Evolutionary conservation across 1,140 invertebrate genomes (phyloP).

Genomic region (Micrasema longulum): DNA sequence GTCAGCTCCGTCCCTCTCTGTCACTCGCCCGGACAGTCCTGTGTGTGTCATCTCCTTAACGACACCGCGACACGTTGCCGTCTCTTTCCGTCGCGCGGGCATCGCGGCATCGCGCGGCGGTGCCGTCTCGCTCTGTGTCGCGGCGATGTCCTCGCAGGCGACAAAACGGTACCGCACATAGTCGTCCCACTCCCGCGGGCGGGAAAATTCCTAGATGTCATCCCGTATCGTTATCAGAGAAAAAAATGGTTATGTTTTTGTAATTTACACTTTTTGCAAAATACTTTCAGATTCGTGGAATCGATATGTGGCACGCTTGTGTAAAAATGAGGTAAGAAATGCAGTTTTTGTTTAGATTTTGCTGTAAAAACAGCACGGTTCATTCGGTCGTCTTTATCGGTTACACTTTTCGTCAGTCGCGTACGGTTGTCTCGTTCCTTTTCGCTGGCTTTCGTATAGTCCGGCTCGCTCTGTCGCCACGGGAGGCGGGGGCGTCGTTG

Average conservation of each 20-base stretch:
- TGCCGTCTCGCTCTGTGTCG: slow-evolving; percentile 26
- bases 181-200: slow-evolving; percentile 35
- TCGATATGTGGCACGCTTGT: neutral
- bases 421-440: slow-evolving; percentile 21
- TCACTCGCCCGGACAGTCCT: slow-evolving; percentile 38
- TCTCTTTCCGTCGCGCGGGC: neutral
- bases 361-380: slow-evolving; percentile 32
- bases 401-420: slow-evolving; percentile 28
- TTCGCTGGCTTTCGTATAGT: neutral
- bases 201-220: slow-evolving; percentile 38
- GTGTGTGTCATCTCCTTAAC: slow-evolving; percentile 39
- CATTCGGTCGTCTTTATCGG: slow-evolving; percentile 32
- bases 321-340: slow-evolving; percentile 1
- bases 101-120: neutral
- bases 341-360: slow-evolving; percentile 25
- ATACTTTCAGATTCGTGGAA: neutral
- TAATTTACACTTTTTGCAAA: neutral
- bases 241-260: neutral
- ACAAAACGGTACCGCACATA: slow-evolving; percentile 33
- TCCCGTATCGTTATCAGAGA: slow-evolving; percentile 11
- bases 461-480: slow-evolving; percentile 30
- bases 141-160: slow-evolving; percentile 25
- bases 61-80: slow-evolving; percentile 32
- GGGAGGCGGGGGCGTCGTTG: slow-evolving; percentile 37
- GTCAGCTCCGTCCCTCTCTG: slow-evolving; percentile 39